Base-by-base conservation (phyloP, 2,888 invertebrate species). In the Dasypolia templi region DNA sequence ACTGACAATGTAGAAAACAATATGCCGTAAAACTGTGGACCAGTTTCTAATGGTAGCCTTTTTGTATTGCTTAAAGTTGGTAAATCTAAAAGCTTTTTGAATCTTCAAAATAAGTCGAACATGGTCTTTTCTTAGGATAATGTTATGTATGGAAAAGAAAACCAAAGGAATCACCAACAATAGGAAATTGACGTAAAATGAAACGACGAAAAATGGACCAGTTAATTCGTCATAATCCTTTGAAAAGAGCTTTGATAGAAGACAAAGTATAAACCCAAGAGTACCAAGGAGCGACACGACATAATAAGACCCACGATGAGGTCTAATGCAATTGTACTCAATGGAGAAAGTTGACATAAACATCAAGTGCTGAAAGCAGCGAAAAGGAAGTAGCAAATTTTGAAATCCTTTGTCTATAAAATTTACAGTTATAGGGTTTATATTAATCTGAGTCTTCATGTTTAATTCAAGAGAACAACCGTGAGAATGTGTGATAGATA, bases 271-370 rank as follows among this genome's bases (percentile, higher is more conserved):
- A 53, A 56, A 76, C 6, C 9, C 55, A 32, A 69, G 7, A 29
- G 29, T n/a, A 4, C 61, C 68, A 3, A 81, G 19, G 12, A 79
- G 14, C 0, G 79, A 81, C 0, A 81, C 22, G 9, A 62, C 5
- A 19, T 56, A 65, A 32, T 79, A 79, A n/a, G 65, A 44, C 0
- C 7, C 26, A 35, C 65, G 35, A 29, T 81, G 82, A 32, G 79
- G 77, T 46, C 77, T 69, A 7, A 79, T 53, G n/a, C 82, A 79
- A 46, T 79, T 79, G 32, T 69, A 62, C 6, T 76, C 51, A n/a
- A 79, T 62, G 17, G 82, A 65, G 29, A 76, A 79, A 46, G 51
- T 53, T 14, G 79, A 79, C 4, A 62, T 14, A n/a, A 79, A 79
- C 12, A 81, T n/a, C 14, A 69, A 2, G 2, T 76, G 69, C 14